A percentile compares a stretch with the other conserved stretches of the same genome.
These are phyloP conservation scores for Zhengitettix transpicula DNA, from an alignment of 2,888 invertebrate genomes.

Conservation along the genomic window DNA sequence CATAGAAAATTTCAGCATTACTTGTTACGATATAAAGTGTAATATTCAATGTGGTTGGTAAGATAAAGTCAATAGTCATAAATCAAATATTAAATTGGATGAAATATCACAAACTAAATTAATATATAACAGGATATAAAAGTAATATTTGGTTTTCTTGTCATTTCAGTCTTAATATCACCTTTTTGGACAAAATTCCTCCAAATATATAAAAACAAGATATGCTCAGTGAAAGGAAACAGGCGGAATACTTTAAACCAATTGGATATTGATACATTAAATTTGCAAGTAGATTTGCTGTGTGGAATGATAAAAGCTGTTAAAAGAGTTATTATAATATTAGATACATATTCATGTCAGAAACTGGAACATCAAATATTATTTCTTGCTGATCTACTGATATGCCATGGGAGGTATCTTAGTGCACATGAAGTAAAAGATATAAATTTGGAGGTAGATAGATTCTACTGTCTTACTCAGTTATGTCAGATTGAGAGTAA, in stretches of 20 bases:
- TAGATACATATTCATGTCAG: not conserved
- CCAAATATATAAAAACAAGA: too few relatives aligned
- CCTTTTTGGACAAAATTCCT: too few relatives aligned
- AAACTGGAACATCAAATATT: not conserved
- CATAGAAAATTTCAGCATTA: too few relatives aligned
- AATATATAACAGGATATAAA: too few relatives aligned
- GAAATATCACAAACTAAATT: too few relatives aligned
- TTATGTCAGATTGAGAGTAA: not conserved
- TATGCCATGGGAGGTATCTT: not conserved
- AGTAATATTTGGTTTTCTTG: too few relatives aligned
- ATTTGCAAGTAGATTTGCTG: not conserved
- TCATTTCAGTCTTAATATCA: too few relatives aligned
- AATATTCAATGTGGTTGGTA: too few relatives aligned
- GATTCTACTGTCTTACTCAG: slow-evolving; percentile 2
- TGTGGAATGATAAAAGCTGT: not conserved
- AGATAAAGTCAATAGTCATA: too few relatives aligned
- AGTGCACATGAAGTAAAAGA: slow-evolving; percentile 7
- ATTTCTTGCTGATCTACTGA: not conserved
- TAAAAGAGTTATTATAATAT: not conserved
- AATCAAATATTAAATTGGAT: too few relatives aligned
- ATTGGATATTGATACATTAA: not conserved
- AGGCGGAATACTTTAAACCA: not conserved
- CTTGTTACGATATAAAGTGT: too few relatives aligned
- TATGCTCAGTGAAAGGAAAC: not conserved
- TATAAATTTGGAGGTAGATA: slow-evolving; percentile 4